Evolutionary conservation across 2,797 vertebrate species (phyloP).

Genomic region (Thripadectes ignobilis): DNA sequence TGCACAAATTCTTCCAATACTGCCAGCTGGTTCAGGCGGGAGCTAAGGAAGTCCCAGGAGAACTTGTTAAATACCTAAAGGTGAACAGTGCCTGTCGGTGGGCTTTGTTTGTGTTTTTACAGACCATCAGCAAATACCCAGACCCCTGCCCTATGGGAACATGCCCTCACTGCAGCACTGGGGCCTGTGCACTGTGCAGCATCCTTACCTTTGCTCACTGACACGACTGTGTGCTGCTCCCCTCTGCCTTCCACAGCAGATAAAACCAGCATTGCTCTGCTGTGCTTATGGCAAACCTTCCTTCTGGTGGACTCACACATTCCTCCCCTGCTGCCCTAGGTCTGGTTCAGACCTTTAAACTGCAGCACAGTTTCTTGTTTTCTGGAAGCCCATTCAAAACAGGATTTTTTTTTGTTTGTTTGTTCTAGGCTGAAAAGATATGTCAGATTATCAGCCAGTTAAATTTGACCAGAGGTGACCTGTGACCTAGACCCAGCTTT

Average conservation of each 20-base stretch:
- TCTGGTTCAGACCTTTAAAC: neutral
- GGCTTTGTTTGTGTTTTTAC: neutral
- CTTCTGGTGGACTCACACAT: neutral
- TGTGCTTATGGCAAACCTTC: neutral
- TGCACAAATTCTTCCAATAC: constrained; percentile 95
- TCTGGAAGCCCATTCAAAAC: neutral
- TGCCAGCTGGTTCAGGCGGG: constrained; percentile 87
- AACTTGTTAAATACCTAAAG: constrained; percentile 95
- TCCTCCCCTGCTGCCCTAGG: neutral
- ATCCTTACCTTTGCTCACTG: neutral
- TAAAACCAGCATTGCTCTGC: neutral
- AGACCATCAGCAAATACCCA: neutral
- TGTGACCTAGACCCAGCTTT: neutral
- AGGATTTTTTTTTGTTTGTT: neutral
- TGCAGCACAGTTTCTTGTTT: neutral
- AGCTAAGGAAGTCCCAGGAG: constrained; percentile 85
- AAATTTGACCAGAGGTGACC: neutral
- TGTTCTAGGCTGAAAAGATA: neutral
- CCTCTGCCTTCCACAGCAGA: neutral
- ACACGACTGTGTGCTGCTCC: neutral
- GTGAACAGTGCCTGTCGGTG: constrained; percentile 67
- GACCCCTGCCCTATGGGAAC: neutral
- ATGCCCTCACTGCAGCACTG: neutral
- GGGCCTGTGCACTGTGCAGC: fast-evolving
- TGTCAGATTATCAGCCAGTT: neutral